Evolutionary conservation across 2,113 vertebrate species (phyloP), one percentile per base, ranked within the genome.

Genomic region (Toxotes jaculatrix): DNA sequence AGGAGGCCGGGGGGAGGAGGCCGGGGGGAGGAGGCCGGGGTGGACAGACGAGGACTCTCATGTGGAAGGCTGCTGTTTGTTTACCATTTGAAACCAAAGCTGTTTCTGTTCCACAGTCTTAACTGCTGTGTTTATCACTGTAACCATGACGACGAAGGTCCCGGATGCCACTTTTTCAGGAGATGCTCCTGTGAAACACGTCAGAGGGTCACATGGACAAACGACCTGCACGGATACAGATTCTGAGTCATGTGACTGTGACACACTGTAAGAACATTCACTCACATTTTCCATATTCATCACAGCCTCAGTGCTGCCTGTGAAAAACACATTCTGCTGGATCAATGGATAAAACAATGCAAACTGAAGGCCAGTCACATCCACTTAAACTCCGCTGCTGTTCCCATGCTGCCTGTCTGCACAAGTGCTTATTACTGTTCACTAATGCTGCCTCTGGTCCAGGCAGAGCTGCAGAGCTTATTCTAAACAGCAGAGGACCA

Each of bases 321-420:
- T 14, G 55, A 55, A 60, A 76, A 78, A 77, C 4, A 23, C 34
- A 38, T 57, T 47, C 16, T 2, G 9, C 51, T 5, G 47, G 63
- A 79, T 82, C 38, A 71, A 76, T 40, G 36, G 21, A 53, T 61
- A 16, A 57, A 62, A 56, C 34, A 34, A 87, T 16, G 2, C 60
- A 66, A 59, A 61, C 3, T 27, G 75, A 82, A 77, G 40, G 68
- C 51, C 63, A n/a, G 72, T 69, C 73, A 19, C 4, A 80, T 72
- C 23, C 67, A 62, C 68, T 77, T 62, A 49, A 45, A 56, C 59
- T 81, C 21, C 10, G 19, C 65, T 64, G 1, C 82, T 21, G 72
- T 74, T 80, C 55, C 64, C 55, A 42, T 27, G 60, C 40, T 4
- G 79, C 70, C 75, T 5, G 36, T 63, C 27, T 74, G 75, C 75